phyloP scores from a whole-genome alignment of 2,113 vertebrate species.

The Pantherophis guttatus region DNA sequence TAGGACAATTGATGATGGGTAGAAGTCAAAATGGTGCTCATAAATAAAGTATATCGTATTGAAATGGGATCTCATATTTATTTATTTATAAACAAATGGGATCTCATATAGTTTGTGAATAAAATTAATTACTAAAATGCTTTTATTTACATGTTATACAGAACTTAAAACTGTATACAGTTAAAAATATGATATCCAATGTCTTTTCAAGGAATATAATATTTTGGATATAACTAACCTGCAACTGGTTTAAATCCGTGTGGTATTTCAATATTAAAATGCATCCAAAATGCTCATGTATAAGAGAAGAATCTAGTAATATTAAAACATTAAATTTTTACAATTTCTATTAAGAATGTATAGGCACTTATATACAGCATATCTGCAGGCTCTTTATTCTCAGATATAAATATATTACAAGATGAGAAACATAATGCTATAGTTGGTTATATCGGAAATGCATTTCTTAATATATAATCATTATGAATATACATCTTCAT shows the following conservation, averaged over 20 bases:
- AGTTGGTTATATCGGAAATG: slow-evolving; percentile 12
- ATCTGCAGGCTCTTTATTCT: neutral
- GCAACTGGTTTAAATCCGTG: neutral
- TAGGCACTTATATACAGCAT: slow-evolving; percentile 18
- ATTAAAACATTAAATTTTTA: slow-evolving; percentile 22
- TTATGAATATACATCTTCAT: slow-evolving; percentile 8
- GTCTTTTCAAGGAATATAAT: neutral
- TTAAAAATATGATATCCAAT: neutral
- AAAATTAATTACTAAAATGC: neutral
- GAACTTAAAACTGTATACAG: neutral
- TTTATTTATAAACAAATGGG: neutral
- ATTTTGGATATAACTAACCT: neutral
- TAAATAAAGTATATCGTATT: neutral
- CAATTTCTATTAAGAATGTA: slow-evolving; percentile 25
- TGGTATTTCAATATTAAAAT: slow-evolving; percentile 21
- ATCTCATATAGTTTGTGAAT: neutral
- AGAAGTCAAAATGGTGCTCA: neutral
- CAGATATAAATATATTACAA: slow-evolving; percentile 31
- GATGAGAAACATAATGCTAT: slow-evolving; percentile 8
- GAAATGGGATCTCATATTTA: neutral
- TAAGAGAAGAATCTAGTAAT: neutral
- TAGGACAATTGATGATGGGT: neutral
- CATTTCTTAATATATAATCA: slow-evolving; percentile 10
- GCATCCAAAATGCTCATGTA: neutral
- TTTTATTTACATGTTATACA: neutral